phyloP scores from a whole-genome alignment of 2,888 invertebrate species.

The Sisyra terminalis region DNA sequence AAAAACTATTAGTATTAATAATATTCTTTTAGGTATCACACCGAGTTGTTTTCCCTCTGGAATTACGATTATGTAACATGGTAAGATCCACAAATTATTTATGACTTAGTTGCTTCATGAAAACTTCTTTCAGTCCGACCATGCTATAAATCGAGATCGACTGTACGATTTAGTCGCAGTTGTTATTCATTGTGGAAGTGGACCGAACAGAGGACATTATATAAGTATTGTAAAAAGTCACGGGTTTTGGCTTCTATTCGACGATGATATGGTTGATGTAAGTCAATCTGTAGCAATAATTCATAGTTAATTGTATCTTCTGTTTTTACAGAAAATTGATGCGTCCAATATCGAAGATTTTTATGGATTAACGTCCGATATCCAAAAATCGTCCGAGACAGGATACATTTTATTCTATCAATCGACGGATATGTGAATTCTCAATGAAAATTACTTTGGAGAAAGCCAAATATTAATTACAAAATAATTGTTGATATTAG shows the following conservation, averaged over 20 bases:
- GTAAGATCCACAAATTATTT: slow-evolving; percentile 33
- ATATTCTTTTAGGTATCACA: no score
- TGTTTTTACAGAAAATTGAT: slow-evolving; percentile 82
- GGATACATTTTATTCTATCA: slow-evolving; percentile 99
- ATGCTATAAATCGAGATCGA: slow-evolving; percentile 95
- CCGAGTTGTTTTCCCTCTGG: slow-evolving; percentile 95
- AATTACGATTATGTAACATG: slow-evolving; percentile 92
- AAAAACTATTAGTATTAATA: no score
- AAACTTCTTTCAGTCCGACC: slow-evolving; percentile 68
- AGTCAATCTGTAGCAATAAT: slow-evolving; percentile 26
- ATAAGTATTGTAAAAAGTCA: slow-evolving; percentile 99
- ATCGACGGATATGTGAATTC: slow-evolving; percentile 47
- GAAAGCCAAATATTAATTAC: no score
- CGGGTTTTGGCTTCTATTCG: slow-evolving; percentile 98
- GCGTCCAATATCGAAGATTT: slow-evolving; percentile 99
- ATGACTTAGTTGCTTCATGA: slow-evolving; percentile 4
- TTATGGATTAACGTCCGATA: slow-evolving; percentile 95
- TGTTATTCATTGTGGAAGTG: slow-evolving; percentile 98
- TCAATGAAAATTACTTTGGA: no score
- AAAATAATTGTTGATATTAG: no score
- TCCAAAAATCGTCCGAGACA: slow-evolving; percentile 98
- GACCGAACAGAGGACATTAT: slow-evolving; percentile 98
- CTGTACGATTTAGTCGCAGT: slow-evolving; percentile 98
- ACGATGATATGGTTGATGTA: slow-evolving; percentile 99
- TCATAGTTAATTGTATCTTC: slow-evolving; percentile 10